These are phyloP conservation scores for Cryptotermes secundus DNA, from an alignment of 1,140 invertebrate species.

Conservation along the genomic window DNA sequence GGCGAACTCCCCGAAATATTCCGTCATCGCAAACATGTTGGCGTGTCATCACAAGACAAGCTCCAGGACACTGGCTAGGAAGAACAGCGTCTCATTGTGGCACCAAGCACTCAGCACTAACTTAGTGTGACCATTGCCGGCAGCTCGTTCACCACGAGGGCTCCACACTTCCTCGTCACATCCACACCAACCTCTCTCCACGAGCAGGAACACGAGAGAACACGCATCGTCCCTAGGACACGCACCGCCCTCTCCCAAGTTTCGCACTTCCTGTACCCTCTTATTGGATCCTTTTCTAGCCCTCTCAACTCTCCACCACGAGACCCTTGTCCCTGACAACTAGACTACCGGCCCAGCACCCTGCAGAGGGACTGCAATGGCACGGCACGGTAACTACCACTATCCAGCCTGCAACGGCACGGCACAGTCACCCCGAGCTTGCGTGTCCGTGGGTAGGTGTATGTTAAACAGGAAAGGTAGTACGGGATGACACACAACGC, in stretches of 20 bases:
- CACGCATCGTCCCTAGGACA: no score
- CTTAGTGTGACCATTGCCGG: not conserved
- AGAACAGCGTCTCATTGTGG: no score
- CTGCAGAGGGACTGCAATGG: conserved; percentile 21
- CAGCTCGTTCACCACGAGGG: not conserved
- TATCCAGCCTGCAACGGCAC: not conserved
- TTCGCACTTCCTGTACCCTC: not conserved
- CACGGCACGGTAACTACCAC: not conserved
- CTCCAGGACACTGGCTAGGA: not conserved
- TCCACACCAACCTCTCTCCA: not conserved
- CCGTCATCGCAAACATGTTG: conserved; percentile 52
- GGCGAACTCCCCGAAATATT: conserved; percentile 54
- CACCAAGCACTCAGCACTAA: not conserved
- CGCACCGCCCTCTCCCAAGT: not conserved
- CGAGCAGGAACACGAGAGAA: not conserved
- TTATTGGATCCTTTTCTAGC: no score
- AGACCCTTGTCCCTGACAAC: conserved; percentile 32
- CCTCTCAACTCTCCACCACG: not conserved
- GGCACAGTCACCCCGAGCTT: not conserved
- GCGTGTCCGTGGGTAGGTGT: not conserved
- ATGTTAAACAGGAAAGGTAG: not conserved
- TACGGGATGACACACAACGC: no score
- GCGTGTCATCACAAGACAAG: not conserved
- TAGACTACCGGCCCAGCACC: conserved; percentile 33
- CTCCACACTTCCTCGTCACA: not conserved